These are phyloP conservation scores for Laticauda laticaudata DNA, from an alignment of 2,113 vertebrate species.

Conservation along the genomic window DNA sequence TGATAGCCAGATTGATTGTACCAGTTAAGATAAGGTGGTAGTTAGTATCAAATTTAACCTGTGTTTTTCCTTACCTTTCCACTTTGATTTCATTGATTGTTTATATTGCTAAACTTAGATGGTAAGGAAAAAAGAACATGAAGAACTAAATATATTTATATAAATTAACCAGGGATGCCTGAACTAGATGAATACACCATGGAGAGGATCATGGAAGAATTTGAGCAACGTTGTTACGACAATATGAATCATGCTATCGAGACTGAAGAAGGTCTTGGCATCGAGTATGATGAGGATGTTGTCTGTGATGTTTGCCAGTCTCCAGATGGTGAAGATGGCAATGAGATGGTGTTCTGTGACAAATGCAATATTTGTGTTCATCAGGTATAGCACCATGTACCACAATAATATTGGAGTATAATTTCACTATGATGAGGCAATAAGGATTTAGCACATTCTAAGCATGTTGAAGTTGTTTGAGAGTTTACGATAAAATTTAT, in stretches of 20 bases:
- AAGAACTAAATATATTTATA: not conserved
- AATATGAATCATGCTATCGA: slow-evolving; percentile 93
- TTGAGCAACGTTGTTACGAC: slow-evolving; percentile 88
- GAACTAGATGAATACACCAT: slow-evolving; percentile 87
- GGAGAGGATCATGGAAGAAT: slow-evolving; percentile 91
- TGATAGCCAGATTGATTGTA: not conserved
- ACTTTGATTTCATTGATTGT: not conserved
- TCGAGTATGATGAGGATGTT: slow-evolving; percentile 97
- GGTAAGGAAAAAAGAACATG: not conserved
- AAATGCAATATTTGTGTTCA: slow-evolving; percentile 99
- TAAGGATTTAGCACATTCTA: not conserved
- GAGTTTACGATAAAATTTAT: not conserved
- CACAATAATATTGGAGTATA: not conserved
- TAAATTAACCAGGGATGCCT: slow-evolving; percentile 73
- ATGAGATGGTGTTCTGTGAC: slow-evolving; percentile 99
- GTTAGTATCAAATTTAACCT: not conserved
- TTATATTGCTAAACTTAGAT: not conserved
- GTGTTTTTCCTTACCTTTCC: not conserved
- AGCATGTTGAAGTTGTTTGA: not conserved
- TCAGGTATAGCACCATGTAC: slow-evolving; percentile 75
- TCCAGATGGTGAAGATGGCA: slow-evolving; percentile 95
- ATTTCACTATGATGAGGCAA: not conserved
- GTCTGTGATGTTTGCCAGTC: slow-evolving; percentile 97
- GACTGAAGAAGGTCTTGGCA: slow-evolving; percentile 93
- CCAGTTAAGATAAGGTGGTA: not conserved